phyloP scores from a whole-genome alignment of 1,140 invertebrate genomes.

The Zaprionus camerounensis region DNA sequence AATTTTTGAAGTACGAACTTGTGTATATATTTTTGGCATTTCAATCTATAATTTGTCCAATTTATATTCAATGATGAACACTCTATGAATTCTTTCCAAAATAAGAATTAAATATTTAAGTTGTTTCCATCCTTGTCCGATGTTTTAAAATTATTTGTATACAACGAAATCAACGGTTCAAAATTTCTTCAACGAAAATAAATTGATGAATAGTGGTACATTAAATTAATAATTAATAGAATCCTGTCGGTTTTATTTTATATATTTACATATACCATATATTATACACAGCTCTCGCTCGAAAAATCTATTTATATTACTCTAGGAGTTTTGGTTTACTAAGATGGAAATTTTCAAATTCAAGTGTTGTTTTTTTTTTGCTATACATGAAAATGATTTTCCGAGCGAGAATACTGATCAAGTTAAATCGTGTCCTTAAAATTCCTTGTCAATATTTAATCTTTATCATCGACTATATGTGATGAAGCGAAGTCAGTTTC shows the following conservation, averaged over 20 bases:
- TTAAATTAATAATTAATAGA: neutral
- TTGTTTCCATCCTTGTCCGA: constrained; percentile 5
- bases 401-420: neutral
- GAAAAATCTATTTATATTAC: neutral
- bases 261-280: neutral
- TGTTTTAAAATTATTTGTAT: neutral
- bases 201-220: neutral
- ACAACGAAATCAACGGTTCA: neutral
- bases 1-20: neutral
- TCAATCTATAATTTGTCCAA: neutral
- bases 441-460: neutral
- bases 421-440: neutral
- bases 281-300: neutral
- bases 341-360: neutral
- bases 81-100: neutral
- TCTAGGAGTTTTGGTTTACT: neutral
- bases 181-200: neutral
- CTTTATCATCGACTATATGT: neutral
- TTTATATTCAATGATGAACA: neutral
- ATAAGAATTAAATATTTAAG: neutral
- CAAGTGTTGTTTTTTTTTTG: neutral
- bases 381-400: neutral
- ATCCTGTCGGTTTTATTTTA: neutral
- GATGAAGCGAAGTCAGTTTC: neutral
- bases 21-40: constrained; percentile 3